Base-by-base conservation (phyloP, 2,113 vertebrate species). In the Chloropsis hardwickii region DNA sequence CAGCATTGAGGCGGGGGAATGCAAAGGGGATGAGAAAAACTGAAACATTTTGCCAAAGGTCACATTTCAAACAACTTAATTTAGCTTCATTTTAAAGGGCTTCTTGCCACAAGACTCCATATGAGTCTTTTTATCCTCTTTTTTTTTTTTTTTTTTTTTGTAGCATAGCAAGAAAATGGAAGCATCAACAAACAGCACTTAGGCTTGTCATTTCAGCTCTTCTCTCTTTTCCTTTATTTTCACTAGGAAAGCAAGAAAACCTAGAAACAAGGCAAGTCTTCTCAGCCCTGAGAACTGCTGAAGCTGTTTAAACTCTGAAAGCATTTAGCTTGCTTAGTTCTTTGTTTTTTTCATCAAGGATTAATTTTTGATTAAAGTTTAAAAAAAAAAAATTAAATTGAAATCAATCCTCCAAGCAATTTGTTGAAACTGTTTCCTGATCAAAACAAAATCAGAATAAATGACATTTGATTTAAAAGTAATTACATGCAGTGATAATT, bases 281-380 rank as follows among this genome's bases (percentile, higher is more conserved):
- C 54, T 57, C 51, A 81, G 17, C 10, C 18, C 47, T 45, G 48
- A 62, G 35, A 86, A 45, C 14, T 67, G 53, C 60, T 78, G 33
- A 53, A 33, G 23, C 37, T 31, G 6, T 50, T 94, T 67, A 66
- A 86, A 50, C 8, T 57, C 42, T 24, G 13, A 18, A 60, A 73
- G 76, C 54, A 47, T 88, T 93, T 91, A 76, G 64, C 70, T 80
- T 79, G 79, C 53, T 93, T 80, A 95, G 89, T 69, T 91, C 57
- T 56, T 77, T 42, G 54, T 2, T 20, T 14, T 76, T 61, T 76
- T 25, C 8, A 70, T 40, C 48, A 31, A 77, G 35, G 47, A 83
- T 70, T 70, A 70, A 62, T 77, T 83, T 90, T 70, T 83, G 42
- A 83, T 77, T 77, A 27, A 48, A 77, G 27, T n/a, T 82, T 74